Base-by-base conservation (phyloP, 1,140 invertebrate species). In the Stegodyphus dumicola region DNA sequence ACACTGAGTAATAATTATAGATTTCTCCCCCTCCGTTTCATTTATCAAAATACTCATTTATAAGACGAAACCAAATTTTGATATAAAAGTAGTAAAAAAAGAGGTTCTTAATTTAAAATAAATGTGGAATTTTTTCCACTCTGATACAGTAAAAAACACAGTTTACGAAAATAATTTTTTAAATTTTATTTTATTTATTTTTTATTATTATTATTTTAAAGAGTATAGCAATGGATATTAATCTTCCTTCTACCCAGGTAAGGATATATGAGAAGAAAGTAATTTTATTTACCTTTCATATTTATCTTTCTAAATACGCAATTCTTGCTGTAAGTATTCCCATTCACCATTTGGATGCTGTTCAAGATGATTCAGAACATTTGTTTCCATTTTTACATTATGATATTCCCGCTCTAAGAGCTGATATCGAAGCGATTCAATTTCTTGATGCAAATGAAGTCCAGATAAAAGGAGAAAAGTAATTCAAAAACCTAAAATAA, bases 231-330 rank as follows among this genome's bases (percentile, higher is more conserved):
- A 33, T 33, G 3, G 3, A 33, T 33, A 33, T 33, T 33, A 33
- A 33, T 33, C 33, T 33, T 33, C 33, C 1, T 33, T 33, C 33
- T 33, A n/a, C n/a, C n/a, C 33, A 33, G 33, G n/a, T n/a, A n/a
- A n/a, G n/a, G n/a, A n/a, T n/a, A n/a, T n/a, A n/a, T n/a, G 13
- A 56, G 7, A 56, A 56, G 7, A 56, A 56, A 56, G 13, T 56
- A 56, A 56, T 56, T 60, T 60, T 60, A 77, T 13, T 15, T 33
- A 86, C 85, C 95, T 94, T 90, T 95, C 95, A 92, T 97, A 97
- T 92, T 97, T 96, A 88, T 98, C 96, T 89, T 96, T 94, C 94
- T 96, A 96, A 88, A 95, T 94, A 77, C 94, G 89, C 75, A 97
- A 91, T 90, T 97, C 96, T 87, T 98, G 96, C 89, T 94, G 94